Evolutionary conservation across 2,888 invertebrate genomes (phyloP).

Genomic region (Aphidoletes aphidimyza): DNA sequence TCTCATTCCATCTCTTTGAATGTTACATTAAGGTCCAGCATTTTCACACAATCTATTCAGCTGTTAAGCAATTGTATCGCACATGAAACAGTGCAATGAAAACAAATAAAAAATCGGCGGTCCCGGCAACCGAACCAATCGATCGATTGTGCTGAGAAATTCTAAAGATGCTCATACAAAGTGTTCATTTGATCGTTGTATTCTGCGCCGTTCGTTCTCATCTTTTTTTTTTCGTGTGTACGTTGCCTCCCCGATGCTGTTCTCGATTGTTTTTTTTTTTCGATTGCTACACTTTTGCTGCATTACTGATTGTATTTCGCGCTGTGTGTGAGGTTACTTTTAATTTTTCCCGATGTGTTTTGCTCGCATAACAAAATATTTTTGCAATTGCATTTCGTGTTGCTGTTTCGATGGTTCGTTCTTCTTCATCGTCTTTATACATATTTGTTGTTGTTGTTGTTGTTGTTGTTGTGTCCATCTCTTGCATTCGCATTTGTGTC

Average conservation of each 20-base stretch:
- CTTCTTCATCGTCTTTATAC: too few species aligned
- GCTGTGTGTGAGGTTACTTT: constrained; percentile 49
- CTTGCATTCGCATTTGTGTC: not conserved
- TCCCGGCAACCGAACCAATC: not conserved
- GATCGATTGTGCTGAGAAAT: constrained; percentile 45
- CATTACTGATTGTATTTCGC: constrained; percentile 17
- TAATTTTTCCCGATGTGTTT: constrained; percentile 11
- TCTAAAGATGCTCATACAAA: constrained; percentile 35
- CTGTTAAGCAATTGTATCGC: constrained; percentile 44
- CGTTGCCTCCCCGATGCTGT: not conserved
- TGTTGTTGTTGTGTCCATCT: not conserved
- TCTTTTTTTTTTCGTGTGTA: not conserved
- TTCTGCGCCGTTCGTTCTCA: too few species aligned
- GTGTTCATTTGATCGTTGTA: constrained; percentile 22
- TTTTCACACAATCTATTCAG: constrained; percentile 51
- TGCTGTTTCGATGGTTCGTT: not conserved
- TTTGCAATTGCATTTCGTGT: constrained; percentile 33
- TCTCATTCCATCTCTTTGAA: too few species aligned
- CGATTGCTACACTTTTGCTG: not conserved
- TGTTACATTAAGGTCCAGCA: not conserved
- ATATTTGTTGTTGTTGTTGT: not conserved
- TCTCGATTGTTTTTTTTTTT: not conserved
- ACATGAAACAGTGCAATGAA: not conserved
- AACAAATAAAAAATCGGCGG: not conserved
- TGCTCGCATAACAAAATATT: constrained; percentile 40